These are phyloP conservation scores for Corticium candelabrum DNA, from an alignment of 37 sponge, comb jelly and placozoan genomes.

Conservation along the genomic window DNA sequence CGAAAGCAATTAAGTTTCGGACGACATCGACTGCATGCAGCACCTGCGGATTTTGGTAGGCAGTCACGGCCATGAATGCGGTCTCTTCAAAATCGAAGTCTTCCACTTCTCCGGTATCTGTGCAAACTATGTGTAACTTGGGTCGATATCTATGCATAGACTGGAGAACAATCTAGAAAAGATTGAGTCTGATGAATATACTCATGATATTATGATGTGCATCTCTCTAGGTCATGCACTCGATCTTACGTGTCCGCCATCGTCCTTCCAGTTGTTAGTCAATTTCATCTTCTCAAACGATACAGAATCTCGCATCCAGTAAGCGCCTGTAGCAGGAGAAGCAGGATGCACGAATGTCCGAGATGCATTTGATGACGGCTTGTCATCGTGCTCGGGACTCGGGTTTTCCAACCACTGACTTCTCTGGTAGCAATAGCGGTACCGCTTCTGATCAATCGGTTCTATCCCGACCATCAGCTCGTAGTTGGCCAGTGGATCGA, in stretches of 20 bases:
- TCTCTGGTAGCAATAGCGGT: neutral
- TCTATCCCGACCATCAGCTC: neutral
- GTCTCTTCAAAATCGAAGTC: neutral
- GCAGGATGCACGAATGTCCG: neutral
- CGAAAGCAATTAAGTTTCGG: neutral
- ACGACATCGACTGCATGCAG: neutral
- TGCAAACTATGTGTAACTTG: neutral
- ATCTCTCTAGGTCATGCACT: neutral
- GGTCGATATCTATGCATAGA: neutral
- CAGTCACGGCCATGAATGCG: neutral
- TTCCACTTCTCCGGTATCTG: neutral
- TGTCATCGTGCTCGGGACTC: neutral
- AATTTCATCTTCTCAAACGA: conserved; percentile 2
- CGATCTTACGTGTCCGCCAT: neutral
- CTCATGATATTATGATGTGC: no score
- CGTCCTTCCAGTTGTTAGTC: neutral
- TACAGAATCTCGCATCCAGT: neutral
- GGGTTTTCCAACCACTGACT: neutral
- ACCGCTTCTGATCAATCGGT: neutral
- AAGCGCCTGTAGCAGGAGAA: neutral
- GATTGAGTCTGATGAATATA: no score
- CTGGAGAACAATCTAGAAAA: neutral
- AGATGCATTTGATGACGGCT: neutral
- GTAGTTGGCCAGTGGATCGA: conserved; percentile 1
- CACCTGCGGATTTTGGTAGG: neutral